phyloP scores from a whole-genome alignment of 1,140 invertebrate genomes.

The Hycleus phaleratus region DNA sequence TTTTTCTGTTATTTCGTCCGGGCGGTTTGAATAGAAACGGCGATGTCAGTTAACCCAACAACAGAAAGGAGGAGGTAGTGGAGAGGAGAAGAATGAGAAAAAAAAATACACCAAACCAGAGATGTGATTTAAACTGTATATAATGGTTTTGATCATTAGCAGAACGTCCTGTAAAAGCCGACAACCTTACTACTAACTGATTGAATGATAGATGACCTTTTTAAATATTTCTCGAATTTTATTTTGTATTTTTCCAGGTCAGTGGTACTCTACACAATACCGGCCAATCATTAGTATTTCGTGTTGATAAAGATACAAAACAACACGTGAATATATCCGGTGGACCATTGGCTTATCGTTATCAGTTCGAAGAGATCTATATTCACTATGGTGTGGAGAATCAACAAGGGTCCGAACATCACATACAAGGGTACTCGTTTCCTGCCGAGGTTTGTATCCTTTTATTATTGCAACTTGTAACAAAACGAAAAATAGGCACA shows the following conservation, averaged over 20 bases:
- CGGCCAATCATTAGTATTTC: slow-evolving; percentile 84
- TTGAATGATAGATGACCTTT: slow-evolving; percentile 30
- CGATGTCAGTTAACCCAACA: slow-evolving; percentile 5
- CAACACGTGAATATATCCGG: slow-evolving; percentile 88
- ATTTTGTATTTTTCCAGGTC: slow-evolving; percentile 51
- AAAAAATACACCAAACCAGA: neutral
- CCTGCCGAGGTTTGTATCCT: slow-evolving; percentile 76
- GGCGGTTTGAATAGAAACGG: slow-evolving; percentile 6
- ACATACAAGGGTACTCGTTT: slow-evolving; percentile 85
- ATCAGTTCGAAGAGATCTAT: slow-evolving; percentile 90
- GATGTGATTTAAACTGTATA: slow-evolving; percentile 22
- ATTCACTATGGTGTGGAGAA: slow-evolving; percentile 88
- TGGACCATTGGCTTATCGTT: slow-evolving; percentile 89
- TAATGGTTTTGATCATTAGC: slow-evolving; percentile 36
- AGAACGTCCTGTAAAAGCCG: slow-evolving; percentile 3
- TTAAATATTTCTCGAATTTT: neutral
- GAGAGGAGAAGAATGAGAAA: no score
- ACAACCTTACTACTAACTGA: slow-evolving; percentile 4
- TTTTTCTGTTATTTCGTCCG: slow-evolving; percentile 12
- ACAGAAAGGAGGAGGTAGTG: no score
- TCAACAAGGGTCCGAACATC: slow-evolving; percentile 85
- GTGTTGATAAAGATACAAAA: slow-evolving; percentile 77
- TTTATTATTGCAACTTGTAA: no score
- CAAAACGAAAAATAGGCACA: no score
- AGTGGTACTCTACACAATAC: slow-evolving; percentile 82